Conservation (phyloP, 2,888 invertebrate species). For the Parochlus steinenii region DNA sequence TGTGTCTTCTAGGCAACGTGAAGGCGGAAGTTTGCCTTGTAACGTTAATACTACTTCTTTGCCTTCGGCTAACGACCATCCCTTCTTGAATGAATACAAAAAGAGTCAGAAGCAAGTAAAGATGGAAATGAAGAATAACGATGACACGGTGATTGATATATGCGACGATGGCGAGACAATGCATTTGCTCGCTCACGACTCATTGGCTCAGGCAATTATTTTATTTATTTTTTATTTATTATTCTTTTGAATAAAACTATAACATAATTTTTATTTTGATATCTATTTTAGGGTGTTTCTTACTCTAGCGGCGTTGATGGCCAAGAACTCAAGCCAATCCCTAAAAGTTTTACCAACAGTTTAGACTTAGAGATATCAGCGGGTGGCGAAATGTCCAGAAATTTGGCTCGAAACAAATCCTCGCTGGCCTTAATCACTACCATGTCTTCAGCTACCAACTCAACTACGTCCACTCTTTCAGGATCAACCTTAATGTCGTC, state of each 20-base stretch:
- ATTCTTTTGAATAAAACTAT: too few species aligned
- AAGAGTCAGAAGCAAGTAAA: constrained; percentile 3
- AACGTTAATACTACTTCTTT: constrained; percentile 35
- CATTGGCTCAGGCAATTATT: constrained; percentile 17
- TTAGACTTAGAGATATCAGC: too few species aligned
- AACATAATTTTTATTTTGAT: background rate
- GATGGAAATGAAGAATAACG: constrained; percentile 22
- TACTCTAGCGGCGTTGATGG: too few species aligned
- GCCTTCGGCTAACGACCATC: constrained; percentile 16
- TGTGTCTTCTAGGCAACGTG: constrained; percentile 36
- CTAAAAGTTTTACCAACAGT: too few species aligned
- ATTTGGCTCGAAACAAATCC: too few species aligned
- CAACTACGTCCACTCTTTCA: background rate
- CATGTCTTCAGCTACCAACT: too few species aligned
- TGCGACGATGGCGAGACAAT: constrained; percentile 22
- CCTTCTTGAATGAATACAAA: constrained; percentile 18
- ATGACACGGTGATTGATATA: constrained; percentile 32
- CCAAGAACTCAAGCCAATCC: too few species aligned
- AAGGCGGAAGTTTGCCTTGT: constrained; percentile 45
- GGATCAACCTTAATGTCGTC: background rate
- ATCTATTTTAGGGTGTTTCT: background rate
- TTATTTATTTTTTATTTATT: constrained; percentile 17
- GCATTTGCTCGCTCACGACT: constrained; percentile 14
- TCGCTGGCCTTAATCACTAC: too few species aligned
- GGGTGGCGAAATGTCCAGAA: too few species aligned